Evolutionary conservation across 2,113 vertebrate genomes (phyloP).

Genomic region (Polypterus senegalus): DNA sequence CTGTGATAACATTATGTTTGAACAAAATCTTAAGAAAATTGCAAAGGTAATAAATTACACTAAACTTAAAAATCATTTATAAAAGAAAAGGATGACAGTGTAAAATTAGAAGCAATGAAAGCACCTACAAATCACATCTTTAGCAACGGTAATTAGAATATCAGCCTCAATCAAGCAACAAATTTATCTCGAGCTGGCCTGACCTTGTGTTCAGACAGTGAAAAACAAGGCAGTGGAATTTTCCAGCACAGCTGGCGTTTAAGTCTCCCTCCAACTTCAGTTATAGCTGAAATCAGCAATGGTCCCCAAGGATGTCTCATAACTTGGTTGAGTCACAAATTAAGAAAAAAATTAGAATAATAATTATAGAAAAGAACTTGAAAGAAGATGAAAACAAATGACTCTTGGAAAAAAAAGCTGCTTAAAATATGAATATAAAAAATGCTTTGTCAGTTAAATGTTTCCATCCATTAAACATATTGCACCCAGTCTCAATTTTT

Average conservation of each 20-base stretch:
- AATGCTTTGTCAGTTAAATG: too few species aligned
- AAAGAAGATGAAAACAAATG: background rate
- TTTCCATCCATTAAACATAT: too few species aligned
- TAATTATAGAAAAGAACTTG: constrained; percentile 1
- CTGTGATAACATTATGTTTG: too few species aligned
- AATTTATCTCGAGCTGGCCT: constrained; percentile 23
- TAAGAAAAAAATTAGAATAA: constrained; percentile 6
- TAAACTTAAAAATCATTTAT: too few species aligned
- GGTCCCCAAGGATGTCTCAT: constrained; percentile 24
- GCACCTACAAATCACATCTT: constrained; percentile 16
- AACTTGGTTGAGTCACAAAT: constrained; percentile 17
- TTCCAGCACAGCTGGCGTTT: constrained; percentile 29
- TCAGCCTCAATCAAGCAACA: constrained; percentile 27
- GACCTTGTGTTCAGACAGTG: constrained; percentile 24
- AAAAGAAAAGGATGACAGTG: too few species aligned
- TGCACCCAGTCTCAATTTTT: too few species aligned
- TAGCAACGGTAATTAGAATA: constrained; percentile 23
- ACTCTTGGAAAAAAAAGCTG: background rate
- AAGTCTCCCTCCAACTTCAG: constrained; percentile 17
- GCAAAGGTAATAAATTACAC: too few species aligned
- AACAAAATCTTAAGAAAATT: too few species aligned
- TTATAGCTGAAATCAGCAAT: constrained; percentile 20
- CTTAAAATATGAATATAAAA: too few species aligned
- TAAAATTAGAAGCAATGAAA: background rate
- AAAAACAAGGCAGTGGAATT: constrained; percentile 27